phyloP scores from a whole-genome alignment of 2,797 vertebrate species.

The Anguilla megastoma region DNA sequence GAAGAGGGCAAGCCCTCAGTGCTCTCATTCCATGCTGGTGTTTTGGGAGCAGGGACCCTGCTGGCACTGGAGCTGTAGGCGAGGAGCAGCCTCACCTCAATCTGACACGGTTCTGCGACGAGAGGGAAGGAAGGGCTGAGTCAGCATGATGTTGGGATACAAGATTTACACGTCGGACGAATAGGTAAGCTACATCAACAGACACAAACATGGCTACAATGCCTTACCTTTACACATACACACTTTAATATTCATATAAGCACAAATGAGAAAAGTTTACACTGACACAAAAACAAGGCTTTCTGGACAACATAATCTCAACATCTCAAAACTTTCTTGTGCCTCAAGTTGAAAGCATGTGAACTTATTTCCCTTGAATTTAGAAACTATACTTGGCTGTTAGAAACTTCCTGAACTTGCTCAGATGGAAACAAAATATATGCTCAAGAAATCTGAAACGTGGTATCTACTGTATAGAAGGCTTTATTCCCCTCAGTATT shows the following conservation, averaged over 20 bases:
- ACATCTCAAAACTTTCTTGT: neutral
- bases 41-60: conserved; percentile 62
- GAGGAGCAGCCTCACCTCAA: conserved; percentile 88
- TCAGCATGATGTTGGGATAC: neutral
- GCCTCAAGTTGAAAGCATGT: neutral
- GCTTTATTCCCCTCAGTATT: neutral
- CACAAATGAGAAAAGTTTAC: neutral
- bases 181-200: neutral
- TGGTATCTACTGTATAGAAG: neutral
- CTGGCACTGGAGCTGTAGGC: conserved; percentile 83
- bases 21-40: conserved; percentile 77
- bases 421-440: neutral
- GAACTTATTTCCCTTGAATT: neutral
- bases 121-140: neutral
- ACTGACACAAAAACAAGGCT: neutral
- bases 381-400: neutral
- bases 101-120: conserved; percentile 86
- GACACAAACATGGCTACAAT: neutral
- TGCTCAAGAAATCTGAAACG: neutral
- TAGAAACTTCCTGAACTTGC: neutral
- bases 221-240: neutral
- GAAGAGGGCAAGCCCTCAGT: conserved; percentile 68
- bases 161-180: neutral
- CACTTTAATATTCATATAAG: neutral
- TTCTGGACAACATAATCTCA: neutral